Conservation (phyloP, 2,888 invertebrate species). For the Spicauda simplicius region DNA sequence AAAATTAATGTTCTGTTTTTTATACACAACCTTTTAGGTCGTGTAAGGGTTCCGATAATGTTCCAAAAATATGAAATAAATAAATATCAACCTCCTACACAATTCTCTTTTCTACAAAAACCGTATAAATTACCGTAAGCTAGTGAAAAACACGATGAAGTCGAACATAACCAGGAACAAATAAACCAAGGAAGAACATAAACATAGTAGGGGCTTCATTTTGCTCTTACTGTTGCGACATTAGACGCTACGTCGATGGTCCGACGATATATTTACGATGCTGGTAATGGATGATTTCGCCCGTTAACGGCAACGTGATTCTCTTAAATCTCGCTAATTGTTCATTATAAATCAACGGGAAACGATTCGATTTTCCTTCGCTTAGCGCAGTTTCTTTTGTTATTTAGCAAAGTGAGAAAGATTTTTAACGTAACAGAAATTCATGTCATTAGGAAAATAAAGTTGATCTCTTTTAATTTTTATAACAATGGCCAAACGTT, state of each 20-base stretch:
- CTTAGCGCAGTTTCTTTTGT: slow-evolving; percentile 12
- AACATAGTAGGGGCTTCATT: slow-evolving; percentile 17
- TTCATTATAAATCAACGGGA: slow-evolving; percentile 44
- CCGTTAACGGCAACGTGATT: slow-evolving; percentile 64
- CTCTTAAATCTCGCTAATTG: slow-evolving; percentile 72
- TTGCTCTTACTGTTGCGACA: slow-evolving; percentile 44
- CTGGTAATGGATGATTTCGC: slow-evolving; percentile 60
- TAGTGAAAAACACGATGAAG: too few species aligned
- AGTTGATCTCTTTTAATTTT: too few species aligned
- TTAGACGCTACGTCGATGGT: slow-evolving; percentile 37
- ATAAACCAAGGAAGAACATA: slow-evolving; percentile 1
- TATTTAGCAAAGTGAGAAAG: slow-evolving; percentile 2
- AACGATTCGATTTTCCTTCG: slow-evolving; percentile 13
- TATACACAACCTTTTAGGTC: too few species aligned
- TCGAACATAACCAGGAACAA: background rate
- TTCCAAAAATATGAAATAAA: too few species aligned
- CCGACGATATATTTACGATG: slow-evolving; percentile 64
- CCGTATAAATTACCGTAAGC: too few species aligned
- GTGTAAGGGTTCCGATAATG: too few species aligned
- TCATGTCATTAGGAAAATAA: background rate
- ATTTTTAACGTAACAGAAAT: too few species aligned
- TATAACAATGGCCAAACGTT: too few species aligned
- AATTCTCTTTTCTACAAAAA: too few species aligned
- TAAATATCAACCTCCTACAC: too few species aligned
- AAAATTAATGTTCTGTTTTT: too few species aligned